Evolutionary conservation across 2,797 vertebrate species (phyloP), one percentile per base, ranked within the genome.

Genomic region (Danio albolineatus): DNA sequence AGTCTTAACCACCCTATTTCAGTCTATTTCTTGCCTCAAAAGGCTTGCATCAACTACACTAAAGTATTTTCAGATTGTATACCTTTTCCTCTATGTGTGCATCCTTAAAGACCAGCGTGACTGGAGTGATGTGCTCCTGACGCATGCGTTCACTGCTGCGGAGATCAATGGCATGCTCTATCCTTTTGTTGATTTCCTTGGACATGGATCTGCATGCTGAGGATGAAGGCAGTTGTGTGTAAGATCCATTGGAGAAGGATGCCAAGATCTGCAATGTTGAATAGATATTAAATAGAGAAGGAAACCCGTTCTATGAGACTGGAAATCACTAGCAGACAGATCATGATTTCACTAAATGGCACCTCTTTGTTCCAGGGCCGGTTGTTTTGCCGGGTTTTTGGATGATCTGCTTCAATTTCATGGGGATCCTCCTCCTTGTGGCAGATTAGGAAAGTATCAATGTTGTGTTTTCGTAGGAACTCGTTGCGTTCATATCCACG

Each of bases 381-480:
- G 61, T 65, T 86, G 0, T 57, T 88, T 82, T 89, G 91, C 16
- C 38, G 86, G 90, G 0, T 90, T 94, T 92, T 98, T 90, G 0
- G 92, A 86, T 38, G 91, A 84, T 88, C 88, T 65, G 0, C 85
- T 85, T 88, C 90, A 88, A 69, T 90, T 77, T 72, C 85, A 80
- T 89, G 91, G 84, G 0, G 90, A 74, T 49, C 93, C 16, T 95
- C 93, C 60, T 96, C 94, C 0, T 94, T 93, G 60, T 95, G 95
- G 87, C 96, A 96, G 88, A 99, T 98, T 85, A 99, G 93, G 84
- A 96, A 99, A 6, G 97, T 98, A 89, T 98, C 97, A 19, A 99
- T 99, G 80, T 97, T 97, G 85, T 99, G 96, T 84, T 95, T 98
- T 74, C 93, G 92, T 80, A 99, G 88, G 88, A 99, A 99, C 83